phyloP scores from a whole-genome alignment of 2,113 vertebrate genomes.

The Pangasianodon gigas region DNA sequence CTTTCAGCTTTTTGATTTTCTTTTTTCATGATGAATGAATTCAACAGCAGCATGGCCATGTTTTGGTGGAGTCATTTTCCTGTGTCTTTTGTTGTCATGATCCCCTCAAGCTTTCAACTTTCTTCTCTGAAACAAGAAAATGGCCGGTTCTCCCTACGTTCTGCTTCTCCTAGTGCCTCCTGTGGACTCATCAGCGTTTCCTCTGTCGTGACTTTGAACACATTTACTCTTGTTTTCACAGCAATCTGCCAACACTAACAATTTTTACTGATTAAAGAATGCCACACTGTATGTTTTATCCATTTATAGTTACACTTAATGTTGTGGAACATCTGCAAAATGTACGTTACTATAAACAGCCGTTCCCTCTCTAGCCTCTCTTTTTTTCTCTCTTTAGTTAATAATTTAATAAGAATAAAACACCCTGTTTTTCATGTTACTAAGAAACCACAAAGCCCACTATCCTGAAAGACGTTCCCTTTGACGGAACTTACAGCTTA shows the following conservation, averaged over 20 bases:
- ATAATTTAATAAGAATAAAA: background rate
- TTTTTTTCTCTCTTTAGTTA: background rate
- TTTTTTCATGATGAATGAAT: background rate
- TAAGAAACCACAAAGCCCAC: background rate
- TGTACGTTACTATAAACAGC: background rate
- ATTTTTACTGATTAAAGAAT: background rate
- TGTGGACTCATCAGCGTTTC: background rate
- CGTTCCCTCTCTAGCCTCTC: background rate
- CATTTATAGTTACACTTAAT: background rate
- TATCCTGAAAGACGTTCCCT: background rate
- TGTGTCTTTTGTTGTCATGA: background rate
- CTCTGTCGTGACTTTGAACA: background rate
- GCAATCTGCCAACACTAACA: too few species aligned
- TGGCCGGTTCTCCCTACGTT: background rate
- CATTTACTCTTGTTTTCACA: too few species aligned
- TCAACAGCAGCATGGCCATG: background rate
- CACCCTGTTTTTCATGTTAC: background rate
- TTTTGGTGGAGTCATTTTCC: background rate
- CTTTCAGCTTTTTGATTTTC: background rate
- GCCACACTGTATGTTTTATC: background rate
- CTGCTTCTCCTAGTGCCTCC: background rate
- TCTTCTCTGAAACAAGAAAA: background rate
- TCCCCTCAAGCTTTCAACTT: background rate
- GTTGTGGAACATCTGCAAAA: background rate
- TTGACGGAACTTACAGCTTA: background rate